Evolutionary conservation across 2,797 vertebrate species (phyloP).

Genomic region (Balearica regulorum): DNA sequence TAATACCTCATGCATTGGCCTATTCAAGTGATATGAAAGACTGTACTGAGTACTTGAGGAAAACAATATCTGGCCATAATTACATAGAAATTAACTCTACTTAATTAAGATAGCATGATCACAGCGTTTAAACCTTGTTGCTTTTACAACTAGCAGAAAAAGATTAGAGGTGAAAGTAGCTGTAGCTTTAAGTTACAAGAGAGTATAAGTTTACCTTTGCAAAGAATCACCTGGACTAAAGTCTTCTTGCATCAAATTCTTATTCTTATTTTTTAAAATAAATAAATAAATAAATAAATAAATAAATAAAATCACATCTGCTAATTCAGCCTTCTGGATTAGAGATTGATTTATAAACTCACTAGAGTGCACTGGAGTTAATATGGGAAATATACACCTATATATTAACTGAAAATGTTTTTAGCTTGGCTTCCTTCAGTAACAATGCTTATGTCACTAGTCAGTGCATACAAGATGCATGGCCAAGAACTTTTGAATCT

Average conservation of each 20-base stretch:
- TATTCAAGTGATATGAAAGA: neutral
- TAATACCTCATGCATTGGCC: neutral
- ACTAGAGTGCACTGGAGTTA: neutral
- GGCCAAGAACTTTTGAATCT: neutral
- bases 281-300: too few relatives aligned
- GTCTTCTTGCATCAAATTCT: neutral
- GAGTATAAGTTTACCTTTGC: neutral
- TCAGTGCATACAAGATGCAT: neutral
- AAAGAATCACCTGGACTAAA: neutral
- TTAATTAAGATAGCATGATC: neutral
- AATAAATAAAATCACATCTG: neutral
- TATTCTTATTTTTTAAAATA: neutral
- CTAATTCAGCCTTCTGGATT: neutral
- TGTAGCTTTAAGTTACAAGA: neutral
- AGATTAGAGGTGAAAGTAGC: neutral
- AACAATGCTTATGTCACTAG: neutral
- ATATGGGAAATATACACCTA: neutral
- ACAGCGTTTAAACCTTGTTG: neutral
- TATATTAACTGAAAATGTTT: neutral
- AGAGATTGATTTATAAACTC: neutral
- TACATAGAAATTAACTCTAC: neutral
- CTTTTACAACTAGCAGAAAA: neutral
- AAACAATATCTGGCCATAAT: neutral
- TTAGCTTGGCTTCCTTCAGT: neutral
- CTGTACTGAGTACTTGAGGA: neutral